These are phyloP conservation scores for Paradisaea rubra DNA, from an alignment of 2,113 vertebrate genomes.

Conservation along the genomic window DNA sequence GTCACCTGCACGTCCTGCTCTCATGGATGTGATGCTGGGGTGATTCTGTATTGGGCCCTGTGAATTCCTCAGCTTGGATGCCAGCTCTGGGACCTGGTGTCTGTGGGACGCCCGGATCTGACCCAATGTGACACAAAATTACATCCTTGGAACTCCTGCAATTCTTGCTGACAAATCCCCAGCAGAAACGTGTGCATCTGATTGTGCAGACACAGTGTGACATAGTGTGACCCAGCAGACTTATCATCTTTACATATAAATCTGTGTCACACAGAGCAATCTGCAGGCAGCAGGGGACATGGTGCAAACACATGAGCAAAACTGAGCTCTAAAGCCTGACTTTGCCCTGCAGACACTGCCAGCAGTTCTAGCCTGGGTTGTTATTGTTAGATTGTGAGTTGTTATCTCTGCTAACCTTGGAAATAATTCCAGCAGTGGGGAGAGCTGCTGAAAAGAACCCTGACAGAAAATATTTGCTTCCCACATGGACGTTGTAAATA, in stretches of 20 bases:
- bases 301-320: neutral
- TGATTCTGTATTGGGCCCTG: rapidly evolving
- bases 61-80: neutral
- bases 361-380: neutral
- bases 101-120: neutral
- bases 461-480: neutral
- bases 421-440: neutral
- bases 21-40: neutral
- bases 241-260: neutral
- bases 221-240: neutral
- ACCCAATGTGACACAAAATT: rapidly evolving
- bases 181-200: neutral
- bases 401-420: neutral
- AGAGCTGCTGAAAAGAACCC: neutral
- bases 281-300: neutral
- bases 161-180: neutral
- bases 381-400: neutral
- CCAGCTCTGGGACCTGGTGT: neutral
- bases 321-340: neutral
- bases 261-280: neutral
- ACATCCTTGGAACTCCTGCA: neutral
- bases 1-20: too few relatives aligned
- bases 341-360: neutral
- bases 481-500: neutral
- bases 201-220: neutral